Base-by-base conservation (phyloP, 64 coral and sea anemone species). In the Pocillopora verrucosa region DNA sequence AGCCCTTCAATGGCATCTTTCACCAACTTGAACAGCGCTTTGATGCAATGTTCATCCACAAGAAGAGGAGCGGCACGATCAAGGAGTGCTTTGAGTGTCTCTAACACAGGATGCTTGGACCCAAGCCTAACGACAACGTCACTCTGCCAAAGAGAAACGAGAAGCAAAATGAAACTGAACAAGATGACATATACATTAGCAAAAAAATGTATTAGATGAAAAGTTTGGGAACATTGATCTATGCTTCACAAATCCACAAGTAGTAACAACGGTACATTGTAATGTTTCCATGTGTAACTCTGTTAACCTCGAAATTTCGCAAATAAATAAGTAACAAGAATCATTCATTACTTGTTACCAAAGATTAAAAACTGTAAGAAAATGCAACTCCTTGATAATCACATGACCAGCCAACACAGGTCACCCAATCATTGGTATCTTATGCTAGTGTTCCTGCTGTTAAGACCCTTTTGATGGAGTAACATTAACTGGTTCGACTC, bases 71-170 rank as follows among this genome's bases (percentile, higher is more conserved):
- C 91, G 13, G 94, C 93, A 81, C 94, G 88, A 67, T 95, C 93
- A 30, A 99, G 56, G n/a, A 99, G 38, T 72, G 93, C 97, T 25
- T 93, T 92, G 16, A 99, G 26, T 80, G 97, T 93, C 58, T 99
- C 97, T 57, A 92, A 77, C n/a, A 99, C 86, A 70, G 88, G 91
- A 38, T 95, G 93, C 59, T 88, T 99, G 16, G 76, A 65, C 34
- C 97, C 97, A 41, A 99, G 38, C 65, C 91, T 95, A 9, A 93
- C 82, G 65, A 95, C 94, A 61, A 99, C 83, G 15, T 99, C 97
- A 75, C 88, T 90, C 97, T 99, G 63, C 61, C 45, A 35, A 92
- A 62, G 25, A 34, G 22, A 80, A 45, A 70, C 67, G 10, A 70
- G n/a, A 25, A 20, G 22, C 22, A 0, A 70, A 30, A 70, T 63